These are phyloP conservation scores for Enteromius trimaculatus DNA, from an alignment of 2,797 vertebrate species.

Conservation along the genomic window DNA sequence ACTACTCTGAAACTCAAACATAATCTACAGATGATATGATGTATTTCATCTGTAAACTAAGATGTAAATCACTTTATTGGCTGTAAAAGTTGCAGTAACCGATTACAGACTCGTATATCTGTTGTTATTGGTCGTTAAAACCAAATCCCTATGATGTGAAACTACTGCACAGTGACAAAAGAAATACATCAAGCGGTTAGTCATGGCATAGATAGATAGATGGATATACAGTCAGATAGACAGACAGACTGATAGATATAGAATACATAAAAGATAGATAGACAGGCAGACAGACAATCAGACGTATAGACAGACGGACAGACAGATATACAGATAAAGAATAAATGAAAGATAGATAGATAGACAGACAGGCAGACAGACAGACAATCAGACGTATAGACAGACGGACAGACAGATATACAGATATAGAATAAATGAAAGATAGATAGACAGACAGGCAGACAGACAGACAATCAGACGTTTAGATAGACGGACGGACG, in stretches of 20 bases:
- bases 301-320: no score
- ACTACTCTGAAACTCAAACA: neutral
- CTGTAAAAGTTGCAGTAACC: neutral
- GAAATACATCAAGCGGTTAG: neutral
- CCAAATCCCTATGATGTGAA: neutral
- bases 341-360: neutral
- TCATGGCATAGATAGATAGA: neutral
- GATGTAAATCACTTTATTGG: conserved; percentile 15
- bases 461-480: no score
- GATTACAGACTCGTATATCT: conserved; percentile 7
- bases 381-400: neutral
- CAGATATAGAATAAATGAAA: no score
- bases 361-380: no score
- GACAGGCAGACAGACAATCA: neutral
- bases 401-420: neutral
- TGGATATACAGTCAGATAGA: neutral
- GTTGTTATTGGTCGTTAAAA: conserved; percentile 3
- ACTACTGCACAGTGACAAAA: neutral
- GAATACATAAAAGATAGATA: neutral
- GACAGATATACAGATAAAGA: no score
- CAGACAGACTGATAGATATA: neutral
- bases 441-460: no score
- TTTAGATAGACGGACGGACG: no score
- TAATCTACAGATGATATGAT: neutral
- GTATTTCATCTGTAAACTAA: neutral